These are phyloP conservation scores for Sarcophaga caerulescens DNA, from an alignment of 2,888 invertebrate genomes.

Conservation along the genomic window DNA sequence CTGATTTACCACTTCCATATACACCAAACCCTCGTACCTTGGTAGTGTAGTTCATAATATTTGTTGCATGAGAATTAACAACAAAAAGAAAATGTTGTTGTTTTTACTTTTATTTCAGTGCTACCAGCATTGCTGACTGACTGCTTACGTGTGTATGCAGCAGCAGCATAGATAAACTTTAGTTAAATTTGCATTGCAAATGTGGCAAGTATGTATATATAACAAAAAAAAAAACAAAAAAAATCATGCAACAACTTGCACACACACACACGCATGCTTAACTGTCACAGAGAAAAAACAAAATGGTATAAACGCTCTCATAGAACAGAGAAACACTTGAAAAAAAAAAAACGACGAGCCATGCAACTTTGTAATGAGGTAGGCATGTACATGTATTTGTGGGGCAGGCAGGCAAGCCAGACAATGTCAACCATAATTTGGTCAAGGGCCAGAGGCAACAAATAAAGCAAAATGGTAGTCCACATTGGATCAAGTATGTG, in stretches of 20 bases:
- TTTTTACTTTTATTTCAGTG: constrained; percentile 11
- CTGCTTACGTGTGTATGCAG: constrained; percentile 39
- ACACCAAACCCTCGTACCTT: not conserved
- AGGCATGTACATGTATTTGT: not conserved
- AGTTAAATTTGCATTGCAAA: constrained; percentile 66
- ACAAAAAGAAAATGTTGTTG: constrained; percentile 8
- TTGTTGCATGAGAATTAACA: constrained; percentile 27
- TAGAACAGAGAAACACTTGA: not conserved
- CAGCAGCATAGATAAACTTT: constrained; percentile 60
- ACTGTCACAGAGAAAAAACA: not conserved
- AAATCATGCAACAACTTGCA: constrained; percentile 13
- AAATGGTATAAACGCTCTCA: too few species aligned
- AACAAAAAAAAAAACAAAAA: constrained; percentile 10
- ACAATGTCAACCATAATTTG: too few species aligned
- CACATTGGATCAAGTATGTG: too few species aligned
- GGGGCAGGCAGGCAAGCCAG: not conserved
- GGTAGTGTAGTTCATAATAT: not conserved
- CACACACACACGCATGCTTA: constrained; percentile 5
- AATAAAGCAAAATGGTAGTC: too few species aligned
- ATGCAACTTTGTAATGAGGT: constrained; percentile 31
- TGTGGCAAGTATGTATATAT: constrained; percentile 27
- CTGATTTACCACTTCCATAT: not conserved
- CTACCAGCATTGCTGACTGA: constrained; percentile 42
- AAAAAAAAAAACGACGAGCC: not conserved
- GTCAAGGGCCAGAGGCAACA: too few species aligned